Evolutionary conservation across 2,113 vertebrate genomes (phyloP), one percentile per base, ranked within the genome.

Genomic region (Caranx melampygus): DNA sequence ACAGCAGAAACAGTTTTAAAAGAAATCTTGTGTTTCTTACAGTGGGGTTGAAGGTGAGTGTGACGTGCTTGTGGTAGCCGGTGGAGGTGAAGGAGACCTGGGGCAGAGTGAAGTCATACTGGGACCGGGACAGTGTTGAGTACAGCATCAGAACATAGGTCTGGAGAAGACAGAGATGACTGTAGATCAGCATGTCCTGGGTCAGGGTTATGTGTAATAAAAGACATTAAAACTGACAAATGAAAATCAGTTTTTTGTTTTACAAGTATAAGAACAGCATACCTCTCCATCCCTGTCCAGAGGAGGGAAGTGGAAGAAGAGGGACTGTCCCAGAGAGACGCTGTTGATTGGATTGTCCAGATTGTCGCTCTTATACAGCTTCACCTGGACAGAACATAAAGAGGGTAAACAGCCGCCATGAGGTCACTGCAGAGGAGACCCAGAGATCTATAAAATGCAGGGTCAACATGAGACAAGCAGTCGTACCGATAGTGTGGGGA

Each of bases 261-360:
- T 47, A 37, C 13, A 33, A 76, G 42, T 18, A 20, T 37, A 14
- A 44, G 11, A 26, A 26, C 26, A 26, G 26, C 26, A 9, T 97
- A 99, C 98, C 97, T 99, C 97, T 89, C 97, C 97, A 1, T 99
- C 98, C 63, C 96, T 91, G 61, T 97, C 96, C 73, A 99, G 93
- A 0, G 98, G 96, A 3, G 97, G 96, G 78, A 99, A 99, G 85
- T 99, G 98, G 94, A 99, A 99, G 89, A 99, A 99, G 0, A 99
- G 93, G 0, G 98, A 99, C 34, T 98, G 97, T 57, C 97, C 97
- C 10, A 99, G 93, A 2, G 97, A 97, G 20, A 98, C 96, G 0
- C 95, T 99, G 91, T 99, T 96, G 87, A 99, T 96, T 1, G 98
- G 98, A 87, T 96, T 99, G 93, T 99, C 98, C 4, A 97, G 93